Evolutionary conservation across 2,888 invertebrate genomes (phyloP).

Genomic region (Cremastinae sp.): DNA sequence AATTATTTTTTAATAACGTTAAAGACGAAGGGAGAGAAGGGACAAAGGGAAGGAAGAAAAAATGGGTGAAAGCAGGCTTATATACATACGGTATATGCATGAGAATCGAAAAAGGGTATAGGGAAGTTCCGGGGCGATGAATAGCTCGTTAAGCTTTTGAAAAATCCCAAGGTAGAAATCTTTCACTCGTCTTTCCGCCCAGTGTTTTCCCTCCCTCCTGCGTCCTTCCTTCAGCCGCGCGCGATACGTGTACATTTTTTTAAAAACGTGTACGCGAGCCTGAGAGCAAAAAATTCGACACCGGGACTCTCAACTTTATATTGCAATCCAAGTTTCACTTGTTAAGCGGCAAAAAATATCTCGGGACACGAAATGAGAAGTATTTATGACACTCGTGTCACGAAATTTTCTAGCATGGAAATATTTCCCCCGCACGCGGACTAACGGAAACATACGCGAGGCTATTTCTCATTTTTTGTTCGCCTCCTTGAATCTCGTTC

Average conservation of each 20-base stretch:
- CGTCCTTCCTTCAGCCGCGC: too few species aligned
- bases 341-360: too few species aligned
- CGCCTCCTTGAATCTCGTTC: constrained; percentile 18
- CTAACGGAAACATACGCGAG: not conserved
- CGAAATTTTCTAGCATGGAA: not conserved
- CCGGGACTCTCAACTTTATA: too few species aligned
- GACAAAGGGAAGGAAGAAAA: not conserved
- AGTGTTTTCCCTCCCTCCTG: not conserved
- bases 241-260: not conserved
- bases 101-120: constrained; percentile 9
- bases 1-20: constrained; percentile 40
- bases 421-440: not conserved
- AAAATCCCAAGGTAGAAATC: constrained; percentile 58
- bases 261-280: not conserved
- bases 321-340: too few species aligned
- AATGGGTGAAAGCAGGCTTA: not conserved
- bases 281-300: constrained; percentile 1
- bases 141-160: constrained; percentile 65
- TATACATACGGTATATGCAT: not conserved
- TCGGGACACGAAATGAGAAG: too few species aligned
- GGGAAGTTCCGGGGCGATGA: constrained; percentile 41
- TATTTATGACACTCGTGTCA: not conserved
- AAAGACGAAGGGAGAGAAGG: constrained; percentile 6
- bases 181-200: constrained; percentile 24
- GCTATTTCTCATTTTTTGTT: constrained; percentile 19